phyloP scores from a whole-genome alignment of 2,113 vertebrate genomes.

The Dolichotis patagonum region DNA sequence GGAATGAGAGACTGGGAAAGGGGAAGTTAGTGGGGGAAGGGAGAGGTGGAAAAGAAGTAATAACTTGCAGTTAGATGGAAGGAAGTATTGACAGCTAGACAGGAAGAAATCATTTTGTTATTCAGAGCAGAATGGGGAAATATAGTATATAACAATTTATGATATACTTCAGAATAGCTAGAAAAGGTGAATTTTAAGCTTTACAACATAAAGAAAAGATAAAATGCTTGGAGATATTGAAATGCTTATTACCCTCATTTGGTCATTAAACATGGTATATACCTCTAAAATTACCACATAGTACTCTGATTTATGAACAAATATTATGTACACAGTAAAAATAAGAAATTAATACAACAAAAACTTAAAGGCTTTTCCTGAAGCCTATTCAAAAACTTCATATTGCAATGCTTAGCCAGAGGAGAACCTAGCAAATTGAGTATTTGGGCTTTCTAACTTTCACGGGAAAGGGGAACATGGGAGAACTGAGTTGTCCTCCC shows the following conservation, averaged over 20 bases:
- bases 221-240: neutral
- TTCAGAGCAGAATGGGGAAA: neutral
- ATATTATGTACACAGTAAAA: neutral
- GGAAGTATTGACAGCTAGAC: neutral
- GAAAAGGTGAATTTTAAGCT: neutral
- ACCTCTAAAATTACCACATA: too few species aligned
- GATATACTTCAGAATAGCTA: neutral
- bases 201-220: neutral
- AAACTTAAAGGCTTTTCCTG: neutral
- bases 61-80: neutral
- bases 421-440: neutral
- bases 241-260: neutral
- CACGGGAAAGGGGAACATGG: too few species aligned
- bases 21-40: fast-evolving
- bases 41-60: neutral
- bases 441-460: neutral
- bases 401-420: neutral
- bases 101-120: neutral
- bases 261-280: neutral
- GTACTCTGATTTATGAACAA: neutral
- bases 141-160: too few species aligned
- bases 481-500: too few species aligned
- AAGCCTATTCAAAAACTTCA: neutral
- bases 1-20: neutral
- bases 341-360: neutral